phyloP scores from a whole-genome alignment of 2,888 invertebrate species.

The Callyntrura sp. region DNA sequence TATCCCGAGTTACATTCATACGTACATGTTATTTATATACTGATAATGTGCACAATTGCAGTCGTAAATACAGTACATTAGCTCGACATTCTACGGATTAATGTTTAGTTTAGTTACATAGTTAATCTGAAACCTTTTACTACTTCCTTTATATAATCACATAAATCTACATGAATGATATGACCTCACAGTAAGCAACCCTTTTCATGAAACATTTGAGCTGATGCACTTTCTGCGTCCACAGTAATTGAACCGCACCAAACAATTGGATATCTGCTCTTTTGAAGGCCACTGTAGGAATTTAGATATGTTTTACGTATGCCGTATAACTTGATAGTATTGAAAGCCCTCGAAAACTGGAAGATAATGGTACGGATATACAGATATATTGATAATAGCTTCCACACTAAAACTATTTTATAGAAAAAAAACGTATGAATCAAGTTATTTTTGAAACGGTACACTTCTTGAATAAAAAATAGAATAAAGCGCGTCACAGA shows the following conservation, averaged over 20 bases:
- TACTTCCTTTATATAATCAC: neutral
- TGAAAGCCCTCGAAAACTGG: too few relatives aligned
- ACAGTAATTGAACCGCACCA: neutral
- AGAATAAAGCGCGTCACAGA: too few relatives aligned
- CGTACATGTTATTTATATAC: neutral
- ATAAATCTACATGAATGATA: neutral
- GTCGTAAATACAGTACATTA: constrained; percentile 47
- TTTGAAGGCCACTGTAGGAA: neutral
- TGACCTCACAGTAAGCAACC: neutral
- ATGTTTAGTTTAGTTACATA: constrained; percentile 2
- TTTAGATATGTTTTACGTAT: neutral
- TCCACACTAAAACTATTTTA: too few relatives aligned
- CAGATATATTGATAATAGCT: too few relatives aligned
- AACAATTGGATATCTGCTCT: neutral
- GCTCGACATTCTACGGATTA: neutral
- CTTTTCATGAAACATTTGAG: constrained; percentile 18
- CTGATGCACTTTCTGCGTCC: constrained; percentile 5
- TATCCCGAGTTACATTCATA: constrained; percentile 1
- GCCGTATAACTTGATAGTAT: too few relatives aligned
- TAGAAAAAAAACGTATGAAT: too few relatives aligned
- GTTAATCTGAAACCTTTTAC: neutral
- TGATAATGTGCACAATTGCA: constrained; percentile 44
- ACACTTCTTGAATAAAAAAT: too few relatives aligned
- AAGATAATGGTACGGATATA: too few relatives aligned
- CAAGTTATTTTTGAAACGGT: too few relatives aligned